Evolutionary conservation across 2,888 invertebrate species (phyloP).

Genomic region (Tortrix viridana): DNA sequence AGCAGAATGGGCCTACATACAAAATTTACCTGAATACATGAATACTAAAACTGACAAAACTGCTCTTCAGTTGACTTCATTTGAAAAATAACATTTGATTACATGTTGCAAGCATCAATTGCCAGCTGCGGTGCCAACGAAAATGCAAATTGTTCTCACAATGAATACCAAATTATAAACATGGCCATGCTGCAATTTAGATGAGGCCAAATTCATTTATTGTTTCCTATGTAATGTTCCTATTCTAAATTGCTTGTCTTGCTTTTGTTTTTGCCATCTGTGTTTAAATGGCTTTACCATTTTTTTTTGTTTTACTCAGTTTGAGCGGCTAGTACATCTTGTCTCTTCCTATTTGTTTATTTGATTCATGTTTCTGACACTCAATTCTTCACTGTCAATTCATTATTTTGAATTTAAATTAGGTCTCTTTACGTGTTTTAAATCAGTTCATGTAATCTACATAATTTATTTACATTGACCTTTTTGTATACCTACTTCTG

Average conservation of each 20-base stretch:
- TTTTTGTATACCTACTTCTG: too few relatives aligned
- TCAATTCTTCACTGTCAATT: conserved; percentile 23
- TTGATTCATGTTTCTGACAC: conserved; percentile 14
- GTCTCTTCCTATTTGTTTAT: not conserved
- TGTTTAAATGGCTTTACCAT: too few relatives aligned
- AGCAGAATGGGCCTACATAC: conserved; percentile 18
- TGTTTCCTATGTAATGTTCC: conserved; percentile 17
- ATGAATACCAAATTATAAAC: conserved; percentile 50
- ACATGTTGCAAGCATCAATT: conserved; percentile 46
- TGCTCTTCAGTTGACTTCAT: conserved; percentile 30
- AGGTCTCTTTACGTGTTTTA: conserved; percentile 7
- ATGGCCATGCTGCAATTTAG: conserved; percentile 61
- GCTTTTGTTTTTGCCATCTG: not conserved
- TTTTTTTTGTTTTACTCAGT: too few relatives aligned
- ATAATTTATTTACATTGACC: too few relatives aligned
- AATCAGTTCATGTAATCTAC: conserved; percentile 8
- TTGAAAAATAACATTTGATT: conserved; percentile 41
- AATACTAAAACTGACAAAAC: conserved; percentile 27
- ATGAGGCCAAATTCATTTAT: conserved; percentile 56
- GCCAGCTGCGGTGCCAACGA: conserved; percentile 44
- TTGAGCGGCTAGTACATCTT: too few relatives aligned
- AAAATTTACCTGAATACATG: conserved; percentile 35
- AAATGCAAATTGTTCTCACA: conserved; percentile 63
- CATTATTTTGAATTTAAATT: conserved; percentile 26
- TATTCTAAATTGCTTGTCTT: not conserved